These are phyloP conservation scores for Colletes latitarsis DNA, from an alignment of 1,140 invertebrate species.

Conservation along the genomic window DNA sequence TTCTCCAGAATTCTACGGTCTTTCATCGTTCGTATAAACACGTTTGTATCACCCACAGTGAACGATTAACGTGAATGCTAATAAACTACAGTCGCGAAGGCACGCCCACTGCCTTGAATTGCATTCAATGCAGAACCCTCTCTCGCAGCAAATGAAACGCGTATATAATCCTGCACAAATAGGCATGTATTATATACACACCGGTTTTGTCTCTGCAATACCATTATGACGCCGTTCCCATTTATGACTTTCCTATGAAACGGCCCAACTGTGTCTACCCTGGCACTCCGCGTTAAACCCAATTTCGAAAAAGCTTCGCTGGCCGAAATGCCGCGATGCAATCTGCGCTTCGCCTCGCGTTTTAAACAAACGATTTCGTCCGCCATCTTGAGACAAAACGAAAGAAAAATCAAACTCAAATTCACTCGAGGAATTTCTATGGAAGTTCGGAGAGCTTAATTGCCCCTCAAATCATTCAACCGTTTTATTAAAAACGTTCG, in stretches of 20 bases:
- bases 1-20: background rate
- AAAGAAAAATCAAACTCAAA: no score
- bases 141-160: conserved; percentile 11
- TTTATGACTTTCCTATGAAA: conserved; percentile 45
- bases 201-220: conserved; percentile 54
- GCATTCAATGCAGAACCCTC: conserved; percentile 20
- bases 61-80: conserved; percentile 26
- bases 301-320: conserved; percentile 14
- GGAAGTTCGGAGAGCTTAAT: no score
- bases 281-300: background rate
- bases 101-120: conserved; percentile 25
- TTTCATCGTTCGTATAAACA: background rate
- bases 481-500: no score
- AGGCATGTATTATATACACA: conserved; percentile 32
- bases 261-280: conserved; percentile 10
- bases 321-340: no score
- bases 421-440: no score
- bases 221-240: conserved; percentile 55
- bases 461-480: no score
- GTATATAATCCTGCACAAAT: conserved; percentile 24
- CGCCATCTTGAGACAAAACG: no score
- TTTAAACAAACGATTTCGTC: no score
- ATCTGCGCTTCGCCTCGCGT: no score
- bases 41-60: background rate
- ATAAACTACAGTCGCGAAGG: conserved; percentile 36